A percentile compares a stretch with the other conserved stretches of the same genome.
Conservation (phyloP, 2,797 vertebrate genomes). For the Menidia menidia region DNA sequence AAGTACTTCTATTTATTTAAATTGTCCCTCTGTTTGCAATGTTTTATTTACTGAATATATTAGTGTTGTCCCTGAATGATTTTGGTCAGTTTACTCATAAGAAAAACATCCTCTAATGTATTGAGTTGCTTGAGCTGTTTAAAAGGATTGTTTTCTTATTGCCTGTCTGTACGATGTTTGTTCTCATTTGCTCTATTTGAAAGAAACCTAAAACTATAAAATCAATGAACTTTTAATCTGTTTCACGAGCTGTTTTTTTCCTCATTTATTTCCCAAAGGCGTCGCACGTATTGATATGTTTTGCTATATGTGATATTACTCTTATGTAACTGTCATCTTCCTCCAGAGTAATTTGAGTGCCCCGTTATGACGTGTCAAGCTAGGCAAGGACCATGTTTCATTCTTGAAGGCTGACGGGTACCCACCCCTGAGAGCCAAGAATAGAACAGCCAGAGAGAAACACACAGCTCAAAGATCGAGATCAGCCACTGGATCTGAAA, state of each 20-base stretch:
- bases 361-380: slow-evolving; percentile 20
- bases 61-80: slow-evolving; percentile 4
- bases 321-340: background rate
- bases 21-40: slow-evolving; percentile 4
- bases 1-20: slow-evolving; percentile 18
- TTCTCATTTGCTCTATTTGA: slow-evolving; percentile 26
- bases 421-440: slow-evolving; percentile 53
- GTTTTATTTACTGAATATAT: background rate
- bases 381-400: slow-evolving; percentile 45
- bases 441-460: slow-evolving; percentile 65
- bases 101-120: background rate
- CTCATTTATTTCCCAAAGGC: background rate
- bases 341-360: slow-evolving; percentile 29
- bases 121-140: background rate
- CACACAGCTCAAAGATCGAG: slow-evolving; percentile 16
- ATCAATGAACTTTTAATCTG: slow-evolving; percentile 18
- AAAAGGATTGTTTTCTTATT: background rate
- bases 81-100: background rate
- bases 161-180: slow-evolving; percentile 7
- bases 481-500: slow-evolving; percentile 21
- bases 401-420: slow-evolving; percentile 27
- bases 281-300: background rate
- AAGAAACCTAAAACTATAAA: slow-evolving; percentile 43
- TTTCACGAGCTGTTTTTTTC: background rate
- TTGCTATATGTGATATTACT: slow-evolving; percentile 1